Conservation (phyloP, 2,888 invertebrate species). For the Nemapogon koenigi region DNA sequence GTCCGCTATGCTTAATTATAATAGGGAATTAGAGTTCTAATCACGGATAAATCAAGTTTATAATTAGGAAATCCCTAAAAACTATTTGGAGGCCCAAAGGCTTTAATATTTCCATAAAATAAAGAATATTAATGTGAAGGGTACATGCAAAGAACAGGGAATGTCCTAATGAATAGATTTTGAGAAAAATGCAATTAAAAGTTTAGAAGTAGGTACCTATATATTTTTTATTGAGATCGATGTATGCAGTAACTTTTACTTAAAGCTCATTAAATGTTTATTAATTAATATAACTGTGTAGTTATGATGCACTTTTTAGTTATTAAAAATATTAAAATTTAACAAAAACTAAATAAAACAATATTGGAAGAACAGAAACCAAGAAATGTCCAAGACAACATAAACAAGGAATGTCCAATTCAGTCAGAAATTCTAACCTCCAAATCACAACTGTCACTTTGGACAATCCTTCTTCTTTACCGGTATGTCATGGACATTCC, state of each 20-base stretch:
- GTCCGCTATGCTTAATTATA: no score
- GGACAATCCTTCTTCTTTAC: not conserved
- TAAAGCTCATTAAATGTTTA: conserved; percentile 5
- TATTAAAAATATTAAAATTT: conserved; percentile 7
- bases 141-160: conserved; percentile 8
- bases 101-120: no score
- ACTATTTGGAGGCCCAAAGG: no score
- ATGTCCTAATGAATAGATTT: conserved; percentile 9
- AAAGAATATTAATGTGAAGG: conserved; percentile 1
- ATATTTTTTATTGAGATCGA: conserved; percentile 1
- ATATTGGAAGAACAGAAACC: not conserved
- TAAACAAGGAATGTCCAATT: conserved; percentile 9
- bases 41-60: no score
- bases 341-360: conserved; percentile 8
- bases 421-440: conserved; percentile 1
- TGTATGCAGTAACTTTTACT: not conserved
- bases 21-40: no score
- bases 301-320: conserved; percentile 6
- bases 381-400: no score
- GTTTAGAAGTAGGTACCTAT: conserved; percentile 3
- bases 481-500: not conserved
- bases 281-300: conserved; percentile 7
- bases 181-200: conserved; percentile 8
- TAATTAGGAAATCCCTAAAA: no score
- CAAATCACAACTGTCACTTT: not conserved